phyloP scores from a whole-genome alignment of 2,113 vertebrate species.

The Eubucco bourcierii region DNA sequence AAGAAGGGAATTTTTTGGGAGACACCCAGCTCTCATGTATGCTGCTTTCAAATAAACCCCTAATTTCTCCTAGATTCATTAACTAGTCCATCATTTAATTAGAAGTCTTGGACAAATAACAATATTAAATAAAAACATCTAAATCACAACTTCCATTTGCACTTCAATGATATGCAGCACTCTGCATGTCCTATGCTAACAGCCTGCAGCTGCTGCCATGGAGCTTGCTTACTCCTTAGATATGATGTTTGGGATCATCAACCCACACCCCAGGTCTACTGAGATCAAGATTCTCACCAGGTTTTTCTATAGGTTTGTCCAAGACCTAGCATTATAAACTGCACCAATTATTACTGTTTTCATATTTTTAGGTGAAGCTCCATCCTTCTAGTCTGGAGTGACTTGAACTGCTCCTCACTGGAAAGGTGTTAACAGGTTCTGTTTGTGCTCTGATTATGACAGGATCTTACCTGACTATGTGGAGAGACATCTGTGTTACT shows the following conservation, averaged over 20 bases:
- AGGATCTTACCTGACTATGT: neutral
- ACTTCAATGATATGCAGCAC: neutral
- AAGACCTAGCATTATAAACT: neutral
- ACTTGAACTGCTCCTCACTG: neutral
- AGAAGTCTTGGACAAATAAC: neutral
- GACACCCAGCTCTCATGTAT: neutral
- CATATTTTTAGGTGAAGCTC: neutral
- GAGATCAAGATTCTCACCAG: neutral
- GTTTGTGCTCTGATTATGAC: neutral
- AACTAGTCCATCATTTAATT: neutral
- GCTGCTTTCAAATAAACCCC: neutral
- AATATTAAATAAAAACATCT: neutral
- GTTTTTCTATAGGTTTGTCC: neutral
- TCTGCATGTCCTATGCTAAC: neutral
- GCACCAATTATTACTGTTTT: neutral
- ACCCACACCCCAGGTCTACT: neutral
- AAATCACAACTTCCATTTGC: neutral
- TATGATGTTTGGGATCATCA: neutral
- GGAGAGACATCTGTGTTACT: neutral
- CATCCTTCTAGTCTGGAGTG: neutral
- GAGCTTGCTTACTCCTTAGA: neutral
- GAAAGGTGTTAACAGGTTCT: neutral
- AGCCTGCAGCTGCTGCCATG: rapidly evolving
- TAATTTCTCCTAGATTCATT: neutral
- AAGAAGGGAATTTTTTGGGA: neutral